These are phyloP conservation scores for Drosophila serrata DNA, from an alignment of 1,140 invertebrate species.

Conservation along the genomic window DNA sequence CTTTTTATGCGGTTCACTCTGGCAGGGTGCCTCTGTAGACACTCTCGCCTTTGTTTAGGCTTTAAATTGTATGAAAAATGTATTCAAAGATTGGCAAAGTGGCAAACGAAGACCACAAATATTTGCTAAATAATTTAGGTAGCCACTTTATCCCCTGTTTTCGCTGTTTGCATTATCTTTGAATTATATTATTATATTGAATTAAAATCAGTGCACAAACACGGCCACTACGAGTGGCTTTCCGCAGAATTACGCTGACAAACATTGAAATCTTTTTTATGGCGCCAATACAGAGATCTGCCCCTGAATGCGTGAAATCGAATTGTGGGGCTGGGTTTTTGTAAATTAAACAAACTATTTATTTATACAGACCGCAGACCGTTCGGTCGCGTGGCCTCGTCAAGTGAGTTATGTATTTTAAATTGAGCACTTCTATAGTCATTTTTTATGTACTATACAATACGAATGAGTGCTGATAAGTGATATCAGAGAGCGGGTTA, in stretches of 20 bases:
- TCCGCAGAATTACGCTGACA: slow-evolving; percentile 38
- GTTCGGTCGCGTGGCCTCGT: slow-evolving; percentile 32
- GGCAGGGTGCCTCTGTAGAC: slow-evolving; percentile 6
- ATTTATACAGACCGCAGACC: slow-evolving; percentile 20
- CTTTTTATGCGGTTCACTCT: slow-evolving; percentile 66
- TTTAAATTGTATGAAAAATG: slow-evolving; percentile 69
- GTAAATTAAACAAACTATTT: slow-evolving; percentile 29
- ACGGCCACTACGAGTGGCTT: slow-evolving; percentile 10
- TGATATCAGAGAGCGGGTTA: slow-evolving; percentile 14
- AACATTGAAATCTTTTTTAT: slow-evolving; percentile 38
- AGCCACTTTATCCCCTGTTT: slow-evolving; percentile 6
- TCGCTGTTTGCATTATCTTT: slow-evolving; percentile 29
- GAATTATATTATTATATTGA: slow-evolving; percentile 59
- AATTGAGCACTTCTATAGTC: slow-evolving; percentile 16
- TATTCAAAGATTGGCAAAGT: slow-evolving; percentile 59
- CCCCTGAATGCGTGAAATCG: slow-evolving; percentile 42
- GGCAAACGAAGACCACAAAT: slow-evolving; percentile 47
- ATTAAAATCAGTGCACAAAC: slow-evolving; percentile 50
- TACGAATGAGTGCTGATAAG: slow-evolving; percentile 36
- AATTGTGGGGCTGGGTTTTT: slow-evolving; percentile 44
- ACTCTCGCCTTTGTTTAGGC: slow-evolving; percentile 23
- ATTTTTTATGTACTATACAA: slow-evolving; percentile 4
- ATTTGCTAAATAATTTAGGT: slow-evolving; percentile 69
- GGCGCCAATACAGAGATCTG: slow-evolving; percentile 1
- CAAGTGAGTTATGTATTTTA: slow-evolving; percentile 25